Evolutionary conservation across 2,113 vertebrate genomes (phyloP).

Genomic region (Natator depressus): DNA sequence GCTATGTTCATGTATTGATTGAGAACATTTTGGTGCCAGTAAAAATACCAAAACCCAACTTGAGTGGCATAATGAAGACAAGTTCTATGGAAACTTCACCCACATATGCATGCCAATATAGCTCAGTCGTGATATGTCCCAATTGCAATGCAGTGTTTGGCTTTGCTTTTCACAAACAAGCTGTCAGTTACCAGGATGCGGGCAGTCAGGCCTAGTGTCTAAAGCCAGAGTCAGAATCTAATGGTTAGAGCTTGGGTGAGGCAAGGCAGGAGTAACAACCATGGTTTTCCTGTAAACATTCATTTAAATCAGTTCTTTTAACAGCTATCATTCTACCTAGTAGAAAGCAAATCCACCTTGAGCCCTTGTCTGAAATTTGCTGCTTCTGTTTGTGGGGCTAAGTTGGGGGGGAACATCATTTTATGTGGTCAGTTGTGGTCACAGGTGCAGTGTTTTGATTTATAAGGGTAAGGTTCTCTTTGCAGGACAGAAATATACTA

Average conservation of each 20-base stretch:
- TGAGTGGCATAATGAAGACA: neutral
- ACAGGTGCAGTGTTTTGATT: neutral
- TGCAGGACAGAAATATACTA: neutral
- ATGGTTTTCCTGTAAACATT: neutral
- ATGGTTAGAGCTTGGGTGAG: neutral
- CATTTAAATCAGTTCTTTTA: neutral
- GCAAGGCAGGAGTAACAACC: neutral
- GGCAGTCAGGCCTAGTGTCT: neutral
- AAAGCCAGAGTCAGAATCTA: neutral
- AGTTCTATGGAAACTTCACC: neutral
- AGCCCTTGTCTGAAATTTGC: neutral
- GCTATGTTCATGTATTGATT: neutral
- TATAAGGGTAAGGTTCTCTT: neutral
- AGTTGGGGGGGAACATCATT: neutral
- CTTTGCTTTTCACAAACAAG: slow-evolving; percentile 45
- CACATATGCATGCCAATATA: neutral
- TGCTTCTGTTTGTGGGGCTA: neutral
- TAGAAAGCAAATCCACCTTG: neutral
- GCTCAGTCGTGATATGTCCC: slow-evolving; percentile 23
- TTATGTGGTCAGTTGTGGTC: neutral
- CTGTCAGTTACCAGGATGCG: neutral
- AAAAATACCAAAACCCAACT: neutral
- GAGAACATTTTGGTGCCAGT: neutral
- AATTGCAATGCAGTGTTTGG: slow-evolving; percentile 6
- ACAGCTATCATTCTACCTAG: neutral